Base-by-base conservation (phyloP, 2,113 vertebrate genomes). In the Paracanthobrama guichenoti region DNA sequence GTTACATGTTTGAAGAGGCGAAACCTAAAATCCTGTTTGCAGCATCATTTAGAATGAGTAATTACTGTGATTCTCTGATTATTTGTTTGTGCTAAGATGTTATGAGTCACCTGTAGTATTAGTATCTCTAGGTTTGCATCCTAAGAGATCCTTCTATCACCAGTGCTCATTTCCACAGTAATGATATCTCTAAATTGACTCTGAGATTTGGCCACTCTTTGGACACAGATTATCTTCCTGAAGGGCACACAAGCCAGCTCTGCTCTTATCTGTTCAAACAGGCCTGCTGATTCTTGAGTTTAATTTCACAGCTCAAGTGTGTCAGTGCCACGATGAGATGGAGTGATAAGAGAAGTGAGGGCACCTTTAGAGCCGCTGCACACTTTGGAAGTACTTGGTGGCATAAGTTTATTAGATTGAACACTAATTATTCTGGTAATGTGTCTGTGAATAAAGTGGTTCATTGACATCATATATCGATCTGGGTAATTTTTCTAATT, bases 251-350 rank as follows among this genome's bases (percentile, higher is more conserved):
- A 50, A 20, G 10, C 20, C 14, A 24, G 26, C 46, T 28, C 12
- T 31, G 11, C 18, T 67, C 80, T 83, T 83, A 86, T 86, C 85
- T 46, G 35, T 59, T 74, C 81, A 79, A 59, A 75, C 73, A 77
- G 64, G 46, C 71, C 73, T 55, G 64, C 20, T 7, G 26, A 72
- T 46, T 60, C 55, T 26, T 44, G 22, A 57, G n/a, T 73, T 46
- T 73, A 79, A 80, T 79, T 59, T 79, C 3, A 4, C 16, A 69
- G 75, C 16, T 60, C 7, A 67, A 67, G 60, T 78, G 64, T 3
- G 48, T 10, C 42, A 24, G 44, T 13, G 60, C 57, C 22, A 26
- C 14, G 2, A 28, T 57, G 24, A 4, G 53, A 59, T 14, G 31
- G 59, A 35, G 69, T n/a, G 75, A 78, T 60, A 31, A 16, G 12